Evolutionary conservation across 2,888 invertebrate species (phyloP), one percentile per base, ranked within the genome.

Genomic region (Cataglyphis rosenhaueri): DNA sequence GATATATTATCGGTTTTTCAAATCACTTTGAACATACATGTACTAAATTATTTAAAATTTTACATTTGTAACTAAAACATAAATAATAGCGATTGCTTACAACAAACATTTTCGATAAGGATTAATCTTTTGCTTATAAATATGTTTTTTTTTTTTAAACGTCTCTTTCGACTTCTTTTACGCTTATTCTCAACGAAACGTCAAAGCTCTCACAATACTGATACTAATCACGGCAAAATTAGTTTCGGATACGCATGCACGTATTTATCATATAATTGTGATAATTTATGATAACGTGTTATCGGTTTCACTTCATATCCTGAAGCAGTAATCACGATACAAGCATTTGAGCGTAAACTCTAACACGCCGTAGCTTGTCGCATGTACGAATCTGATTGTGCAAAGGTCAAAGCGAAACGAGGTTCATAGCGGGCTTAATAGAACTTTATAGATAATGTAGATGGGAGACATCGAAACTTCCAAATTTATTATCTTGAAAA

Each of bases 361-460:
- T 12, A 59, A 38, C 25, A 57, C 38, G 0, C 12, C n/a, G 0
- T n/a, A 18, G 32, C 12, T 61, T 48, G 25, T 29, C n/a, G 25
- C 38, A 25, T 38, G 29, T 38, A 68, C 61, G 79, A 87, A 81
- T 85, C 86, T 76, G 79, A 74, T 81, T 71, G 81, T 59, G 64
- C 65, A 87, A 87, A 89, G 86, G 86, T 85, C 85, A 84, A 62
- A 18, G 55, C 65, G 48, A 84, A 82, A 78, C 78, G 79, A 74
- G 75, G 66, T 35, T 65, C 68, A 59, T 84, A 32, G 71, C 21
- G 21, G 82, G 85, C 84, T 90, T 86, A 87, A 89, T 85, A 81
- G 86, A 68, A 64, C 84, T 86, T 87, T 84, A 88, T 78, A 84
- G 73, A 81, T 82, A 57, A 73, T 86, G 83, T 83, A 85, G 82